Base-by-base conservation (phyloP, 2,888 invertebrate genomes). In the Seira musarum region DNA sequence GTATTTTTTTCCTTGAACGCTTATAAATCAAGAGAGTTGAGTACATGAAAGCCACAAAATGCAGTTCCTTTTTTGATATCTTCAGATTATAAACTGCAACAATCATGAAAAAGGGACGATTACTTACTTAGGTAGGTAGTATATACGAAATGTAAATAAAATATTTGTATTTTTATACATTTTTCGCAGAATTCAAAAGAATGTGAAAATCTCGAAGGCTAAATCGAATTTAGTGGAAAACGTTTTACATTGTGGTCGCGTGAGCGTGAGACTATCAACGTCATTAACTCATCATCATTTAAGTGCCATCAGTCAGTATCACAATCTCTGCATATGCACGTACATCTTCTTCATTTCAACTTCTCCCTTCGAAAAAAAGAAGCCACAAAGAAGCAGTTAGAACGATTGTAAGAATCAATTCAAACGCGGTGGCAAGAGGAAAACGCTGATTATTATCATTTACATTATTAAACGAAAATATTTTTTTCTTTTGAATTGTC, bases 401-500 rank as follows among this genome's bases (percentile, higher is more conserved):
- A n/a, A n/a, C n/a, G n/a, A n/a, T n/a, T n/a, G n/a, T n/a, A n/a
- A n/a, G n/a, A n/a, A n/a, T 40, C 40, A 13, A 40, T 5, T 40
- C 5, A 40, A 40, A 40, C 40, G 40, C 40, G 13, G 40, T 40
- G 13, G 76, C 64, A 77, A 70, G 70, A 70, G 70, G 65, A 53
- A n/a, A n/a, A n/a, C n/a, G n/a, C n/a, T 53, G 65, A 30, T 25
- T 60, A 67, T 74, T 76, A 69, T 76, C 40, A 40, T 40, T 40
- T 40, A 40, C 40, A 40, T 40, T 40, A 8, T 8, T 13, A 40
- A 40, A 8, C 5, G 13, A 40, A 40, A 40, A 40, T 8, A 40
- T 13, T 76, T 76, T 35, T 68, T 76, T 76, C 76, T 49, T 63
- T 65, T 70, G 70, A 77, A 77, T 70, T 77, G 77, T 77, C 77